A percentile compares a stretch with the other conserved stretches of the same genome.
phyloP scores from a whole-genome alignment of 1,140 invertebrate genomes.

The Phocides pigmalion region DNA sequence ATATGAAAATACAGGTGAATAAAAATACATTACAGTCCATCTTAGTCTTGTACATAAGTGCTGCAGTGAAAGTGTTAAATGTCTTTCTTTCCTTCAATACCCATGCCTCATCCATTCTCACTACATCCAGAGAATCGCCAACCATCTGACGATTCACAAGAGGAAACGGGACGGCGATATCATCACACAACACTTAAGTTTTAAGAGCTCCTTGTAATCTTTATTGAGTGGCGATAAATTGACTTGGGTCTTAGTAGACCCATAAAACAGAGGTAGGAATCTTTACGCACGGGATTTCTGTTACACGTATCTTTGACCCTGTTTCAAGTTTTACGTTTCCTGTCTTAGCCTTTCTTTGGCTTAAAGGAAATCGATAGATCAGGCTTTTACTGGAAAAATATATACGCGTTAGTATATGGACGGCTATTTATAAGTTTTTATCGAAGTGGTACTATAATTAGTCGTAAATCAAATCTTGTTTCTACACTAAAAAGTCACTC shows the following conservation, averaged over 20 bases:
- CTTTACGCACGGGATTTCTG: not conserved
- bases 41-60: no score
- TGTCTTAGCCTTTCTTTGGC: not conserved
- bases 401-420: no score
- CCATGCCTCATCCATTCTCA: constrained; percentile 22
- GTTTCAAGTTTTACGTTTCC: not conserved
- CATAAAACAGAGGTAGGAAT: constrained; percentile 26
- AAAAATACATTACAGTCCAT: no score
- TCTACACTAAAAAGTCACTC: no score
- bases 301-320: constrained; percentile 5
- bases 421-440: no score
- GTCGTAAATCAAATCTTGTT: no score
- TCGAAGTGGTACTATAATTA: no score
- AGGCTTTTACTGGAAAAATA: no score
- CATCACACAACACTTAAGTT: constrained; percentile 56
- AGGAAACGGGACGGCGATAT: constrained; percentile 39
- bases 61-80: no score
- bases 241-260: constrained; percentile 37
- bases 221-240: constrained; percentile 60
- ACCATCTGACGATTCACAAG: constrained; percentile 41
- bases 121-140: not conserved
- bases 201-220: constrained; percentile 54
- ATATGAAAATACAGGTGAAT: no score
- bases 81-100: no score
- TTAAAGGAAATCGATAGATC: not conserved